Base-by-base conservation (phyloP, 1,140 invertebrate species). In the Aricia agestis region DNA sequence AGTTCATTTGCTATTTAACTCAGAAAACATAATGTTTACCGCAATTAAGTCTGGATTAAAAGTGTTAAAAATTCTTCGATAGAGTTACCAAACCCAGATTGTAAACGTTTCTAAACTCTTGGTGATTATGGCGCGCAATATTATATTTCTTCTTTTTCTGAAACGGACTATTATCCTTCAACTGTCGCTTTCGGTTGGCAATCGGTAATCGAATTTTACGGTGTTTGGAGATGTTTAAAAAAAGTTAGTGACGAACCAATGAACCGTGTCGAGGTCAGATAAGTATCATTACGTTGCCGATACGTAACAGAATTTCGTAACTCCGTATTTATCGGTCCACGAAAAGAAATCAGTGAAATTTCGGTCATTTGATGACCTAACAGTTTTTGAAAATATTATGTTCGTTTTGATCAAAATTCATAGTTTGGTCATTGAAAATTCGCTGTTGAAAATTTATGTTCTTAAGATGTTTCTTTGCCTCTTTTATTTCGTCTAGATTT, bases 191-290 rank as follows among this genome's bases (percentile, higher is more conserved):
- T 83, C 81, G 74, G 83, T 78, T 76, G 79, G 72, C 74, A 86
- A 82, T 75, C 75, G 75, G 70, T 78, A 80, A 80, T 88, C 77
- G 76, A 86, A 83, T 88, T 86, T 83, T 76, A 85, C 86, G 84
- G 84, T 82, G 80, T 81, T 83, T 83, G 78, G 71, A 80, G 74
- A 71, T 72, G 74, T 68, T 76, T 79, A 83, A 86, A 87, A 84
- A 84, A 78, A 78, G 74, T 72, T 78, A 80, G 80, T 83, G 84
- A 80, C 76, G 76, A 77, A 74, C 76, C 69, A 74, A 65, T 82
- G 79, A 82, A 81, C 80, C 81, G 79, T 68, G 70, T 66, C 74
- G 65, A 70, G 77, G 78, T 78, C 71, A 78, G 71, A 71, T 45
- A 72, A 72, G 73, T 76, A 73, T 69, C 70, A 76, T 82, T 82